Conservation (phyloP, 2,113 vertebrate genomes). For the Cyanoderma ruficeps region DNA sequence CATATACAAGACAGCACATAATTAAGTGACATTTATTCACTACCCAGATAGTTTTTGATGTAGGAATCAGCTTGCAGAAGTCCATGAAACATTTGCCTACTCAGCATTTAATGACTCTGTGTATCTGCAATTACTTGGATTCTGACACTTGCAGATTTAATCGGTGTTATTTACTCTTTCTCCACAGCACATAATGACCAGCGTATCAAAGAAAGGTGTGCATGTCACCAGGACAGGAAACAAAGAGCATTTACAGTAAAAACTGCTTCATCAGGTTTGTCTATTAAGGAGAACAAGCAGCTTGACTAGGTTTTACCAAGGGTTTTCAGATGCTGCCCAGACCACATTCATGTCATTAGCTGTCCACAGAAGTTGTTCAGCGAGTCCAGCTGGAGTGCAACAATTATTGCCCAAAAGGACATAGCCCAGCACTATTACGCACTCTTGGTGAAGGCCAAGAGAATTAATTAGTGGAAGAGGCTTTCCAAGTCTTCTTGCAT, state of each 20-base stretch:
- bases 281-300: neutral
- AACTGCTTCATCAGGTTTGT: constrained; percentile 26
- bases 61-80: neutral
- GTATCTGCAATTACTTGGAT: neutral
- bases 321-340: neutral
- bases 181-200: neutral
- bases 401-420: neutral
- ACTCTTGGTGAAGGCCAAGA: neutral
- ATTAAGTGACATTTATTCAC: constrained; percentile 45
- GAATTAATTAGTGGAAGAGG: neutral
- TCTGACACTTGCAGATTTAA: neutral
- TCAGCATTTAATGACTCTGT: neutral
- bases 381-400: neutral
- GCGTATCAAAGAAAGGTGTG: neutral
- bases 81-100: neutral
- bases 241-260: neutral
- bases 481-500: neutral
- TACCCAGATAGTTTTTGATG: neutral
- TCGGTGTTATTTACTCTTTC: neutral
- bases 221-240: neutral
- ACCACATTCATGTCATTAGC: neutral
- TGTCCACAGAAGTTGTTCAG: neutral
- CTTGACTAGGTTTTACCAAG: neutral
- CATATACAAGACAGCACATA: neutral
- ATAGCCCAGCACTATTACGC: accelerated